Evolutionary conservation across 2,113 vertebrate genomes (phyloP), one percentile per base, ranked within the genome.

Genomic region (Stictonetta naevosa): DNA sequence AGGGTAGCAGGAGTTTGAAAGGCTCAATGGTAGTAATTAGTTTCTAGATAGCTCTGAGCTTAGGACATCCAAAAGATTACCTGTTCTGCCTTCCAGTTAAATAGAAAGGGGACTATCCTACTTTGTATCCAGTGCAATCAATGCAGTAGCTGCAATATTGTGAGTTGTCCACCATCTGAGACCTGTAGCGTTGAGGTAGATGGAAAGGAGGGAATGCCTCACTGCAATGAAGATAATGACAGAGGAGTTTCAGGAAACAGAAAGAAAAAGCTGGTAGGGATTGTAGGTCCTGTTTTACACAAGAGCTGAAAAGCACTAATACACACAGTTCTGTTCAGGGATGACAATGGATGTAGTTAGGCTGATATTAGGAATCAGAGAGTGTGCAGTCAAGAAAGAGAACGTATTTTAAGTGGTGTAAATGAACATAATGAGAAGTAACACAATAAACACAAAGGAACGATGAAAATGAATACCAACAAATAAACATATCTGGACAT

Each of bases 41-140:
- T 91, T 95, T 93, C 86, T 72, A 72, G 56, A 79, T 80, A 85
- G 74, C 66, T 91, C 73, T 59, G 71, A 82, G 36, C 44, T 74
- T 85, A 88, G 50, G 36, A 48, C 50, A 72, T 64, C 69, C 62
- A 82, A 88, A 93, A 86, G 83, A 71, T 55, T 87, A 85, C 31
- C 86, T 3, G 3, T 36, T 92, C 44, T 85, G 76, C 34, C 80
- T 91, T 91, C 74, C 75, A 50, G 74, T 86, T 50, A 88, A 86
- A 73, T 38, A 72, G 60, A 90, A 92, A 58, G 63, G 55, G 90
- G 42, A 21, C 53, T 53, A 3, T 86, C 83, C 58, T 90, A 50
- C 60, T 90, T 74, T 82, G 46, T 55, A 67, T 42, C 5, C 59
- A 73, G 64, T 68, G 33, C 42, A 58, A 44, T 86, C 42, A 29